Percentiles rank a stretch among this genome's conserved stretches.
Evolutionary conservation across 2,888 invertebrate species (phyloP).

Genomic region (Oconnorella tubifera): DNA sequence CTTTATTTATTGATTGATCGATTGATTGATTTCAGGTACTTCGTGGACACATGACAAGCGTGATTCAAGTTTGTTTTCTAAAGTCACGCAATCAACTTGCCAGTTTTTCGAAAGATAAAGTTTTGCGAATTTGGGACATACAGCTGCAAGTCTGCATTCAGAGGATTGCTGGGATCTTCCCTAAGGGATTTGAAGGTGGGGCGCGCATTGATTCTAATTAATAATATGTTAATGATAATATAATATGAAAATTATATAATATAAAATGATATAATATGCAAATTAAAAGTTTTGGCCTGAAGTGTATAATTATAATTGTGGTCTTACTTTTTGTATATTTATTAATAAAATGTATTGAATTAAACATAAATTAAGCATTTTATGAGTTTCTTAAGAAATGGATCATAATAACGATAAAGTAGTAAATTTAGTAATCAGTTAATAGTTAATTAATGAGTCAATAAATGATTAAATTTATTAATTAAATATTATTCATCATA

Average conservation of each 20-base stretch:
- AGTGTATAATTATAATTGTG: background rate
- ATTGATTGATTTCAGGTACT: background rate
- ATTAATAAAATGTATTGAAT: background rate
- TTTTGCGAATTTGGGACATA: conserved; percentile 56
- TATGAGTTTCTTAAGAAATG: too few species aligned
- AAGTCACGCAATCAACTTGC: conserved; percentile 51
- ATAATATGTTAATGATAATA: background rate
- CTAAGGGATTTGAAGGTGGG: conserved; percentile 54
- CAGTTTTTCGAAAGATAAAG: conserved; percentile 57
- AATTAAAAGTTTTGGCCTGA: too few species aligned
- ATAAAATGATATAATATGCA: background rate
- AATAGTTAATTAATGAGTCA: too few species aligned
- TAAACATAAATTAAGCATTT: too few species aligned
- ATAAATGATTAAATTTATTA: too few species aligned
- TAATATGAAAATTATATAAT: background rate
- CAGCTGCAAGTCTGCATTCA: conserved; percentile 57
- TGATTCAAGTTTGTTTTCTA: conserved; percentile 54
- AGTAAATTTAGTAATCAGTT: too few species aligned
- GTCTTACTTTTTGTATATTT: background rate
- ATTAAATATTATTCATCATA: too few species aligned
- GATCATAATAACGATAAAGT: too few species aligned
- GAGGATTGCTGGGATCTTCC: conserved; percentile 55
- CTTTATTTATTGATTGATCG: too few species aligned
- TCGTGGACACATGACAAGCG: conserved; percentile 56
- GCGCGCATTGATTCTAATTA: background rate